These are phyloP conservation scores for Dolichallabes microphthalmus DNA, from an alignment of 2,113 vertebrate species.

Conservation along the genomic window DNA sequence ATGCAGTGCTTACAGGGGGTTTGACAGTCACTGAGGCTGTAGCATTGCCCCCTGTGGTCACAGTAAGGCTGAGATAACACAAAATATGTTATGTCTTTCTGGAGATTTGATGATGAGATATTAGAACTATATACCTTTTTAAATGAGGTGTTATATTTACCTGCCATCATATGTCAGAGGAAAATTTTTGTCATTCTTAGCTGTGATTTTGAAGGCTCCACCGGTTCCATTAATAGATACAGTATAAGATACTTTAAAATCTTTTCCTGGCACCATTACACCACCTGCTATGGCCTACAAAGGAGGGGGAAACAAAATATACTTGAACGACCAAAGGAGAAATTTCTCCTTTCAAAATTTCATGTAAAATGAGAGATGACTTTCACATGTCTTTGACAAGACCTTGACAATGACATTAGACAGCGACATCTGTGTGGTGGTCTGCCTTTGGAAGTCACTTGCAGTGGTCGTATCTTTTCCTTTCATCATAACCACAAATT, in stretches of 20 bases:
- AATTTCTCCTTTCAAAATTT: not conserved
- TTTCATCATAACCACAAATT: slow-evolving; percentile 67
- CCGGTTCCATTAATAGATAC: slow-evolving; percentile 59
- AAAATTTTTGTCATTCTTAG: slow-evolving; percentile 62
- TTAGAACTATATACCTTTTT: too few relatives aligned
- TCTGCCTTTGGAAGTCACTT: slow-evolving; percentile 70
- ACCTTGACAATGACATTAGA: slow-evolving; percentile 70
- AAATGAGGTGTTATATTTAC: slow-evolving; percentile 50
- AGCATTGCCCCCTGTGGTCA: slow-evolving; percentile 42
- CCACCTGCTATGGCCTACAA: slow-evolving; percentile 59
- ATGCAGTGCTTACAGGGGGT: slow-evolving; percentile 47
- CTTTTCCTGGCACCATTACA: slow-evolving; percentile 63
- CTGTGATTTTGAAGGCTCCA: slow-evolving; percentile 56
- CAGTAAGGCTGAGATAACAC: slow-evolving; percentile 56
- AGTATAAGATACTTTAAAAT: slow-evolving; percentile 57
- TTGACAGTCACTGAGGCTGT: slow-evolving; percentile 58
- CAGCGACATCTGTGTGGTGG: slow-evolving; percentile 69
- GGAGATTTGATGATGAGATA: not conserved
- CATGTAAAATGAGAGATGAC: not conserved
- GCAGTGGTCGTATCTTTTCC: slow-evolving; percentile 64
- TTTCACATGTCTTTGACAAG: not conserved
- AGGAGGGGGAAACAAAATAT: not conserved
- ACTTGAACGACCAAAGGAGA: not conserved
- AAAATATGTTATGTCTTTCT: not conserved
- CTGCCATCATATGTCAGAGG: slow-evolving; percentile 32